These are phyloP conservation scores for Alethe diademata DNA, from an alignment of 2,113 vertebrate genomes.

Conservation along the genomic window DNA sequence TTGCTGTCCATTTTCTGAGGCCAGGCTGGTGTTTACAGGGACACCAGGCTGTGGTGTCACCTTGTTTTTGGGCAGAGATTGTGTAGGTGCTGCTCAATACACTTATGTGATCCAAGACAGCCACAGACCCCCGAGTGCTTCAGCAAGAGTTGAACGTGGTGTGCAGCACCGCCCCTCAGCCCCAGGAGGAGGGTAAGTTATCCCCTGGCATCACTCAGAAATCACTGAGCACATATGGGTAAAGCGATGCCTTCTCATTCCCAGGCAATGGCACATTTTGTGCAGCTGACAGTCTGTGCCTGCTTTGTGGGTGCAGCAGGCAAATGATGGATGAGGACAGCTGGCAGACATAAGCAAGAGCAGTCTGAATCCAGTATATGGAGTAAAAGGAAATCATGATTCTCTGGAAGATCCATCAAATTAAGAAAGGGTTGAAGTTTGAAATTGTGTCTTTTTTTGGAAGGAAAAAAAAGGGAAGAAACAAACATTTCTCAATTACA, in stretches of 20 bases:
- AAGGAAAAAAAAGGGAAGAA: background rate
- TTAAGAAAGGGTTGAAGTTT: background rate
- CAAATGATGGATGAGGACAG: background rate
- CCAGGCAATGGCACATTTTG: background rate
- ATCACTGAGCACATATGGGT: background rate
- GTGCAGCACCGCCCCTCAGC: background rate
- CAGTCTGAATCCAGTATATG: background rate
- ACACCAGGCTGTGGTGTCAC: accelerated
- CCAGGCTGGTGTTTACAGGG: background rate
- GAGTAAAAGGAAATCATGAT: background rate
- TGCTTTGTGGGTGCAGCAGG: background rate
- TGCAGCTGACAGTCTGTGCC: background rate
- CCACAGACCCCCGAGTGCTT: accelerated
- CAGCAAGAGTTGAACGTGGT: background rate
- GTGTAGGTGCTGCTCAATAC: background rate
- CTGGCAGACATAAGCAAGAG: background rate
- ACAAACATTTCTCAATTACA: background rate
- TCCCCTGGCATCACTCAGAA: background rate
- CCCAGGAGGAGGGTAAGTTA: background rate
- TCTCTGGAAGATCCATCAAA: background rate
- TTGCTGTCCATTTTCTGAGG: background rate
- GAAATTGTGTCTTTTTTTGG: background rate
- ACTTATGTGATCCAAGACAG: accelerated
- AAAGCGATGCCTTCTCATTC: background rate
- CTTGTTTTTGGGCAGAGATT: background rate